Evolutionary conservation across 2,888 invertebrate genomes (phyloP).

Genomic region (Aricia artaxerxes): DNA sequence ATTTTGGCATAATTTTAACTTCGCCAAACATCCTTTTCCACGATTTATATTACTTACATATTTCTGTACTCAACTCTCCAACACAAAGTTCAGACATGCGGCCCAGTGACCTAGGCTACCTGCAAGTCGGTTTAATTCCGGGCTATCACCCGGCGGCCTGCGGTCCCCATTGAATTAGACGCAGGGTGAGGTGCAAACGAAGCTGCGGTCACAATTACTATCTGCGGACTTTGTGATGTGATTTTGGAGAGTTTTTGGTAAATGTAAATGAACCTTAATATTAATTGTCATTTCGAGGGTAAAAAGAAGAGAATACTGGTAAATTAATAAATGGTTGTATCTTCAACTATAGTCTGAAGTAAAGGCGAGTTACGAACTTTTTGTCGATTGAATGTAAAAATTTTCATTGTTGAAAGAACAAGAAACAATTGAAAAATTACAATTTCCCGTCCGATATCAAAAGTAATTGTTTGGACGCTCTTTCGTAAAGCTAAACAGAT

Average conservation of each 20-base stretch:
- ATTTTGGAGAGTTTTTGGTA: background rate
- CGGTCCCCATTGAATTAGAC: conserved; percentile 8
- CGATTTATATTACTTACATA: background rate
- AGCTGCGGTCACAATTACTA: background rate
- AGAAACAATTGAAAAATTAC: background rate
- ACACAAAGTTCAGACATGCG: background rate
- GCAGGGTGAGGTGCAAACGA: conserved; percentile 1
- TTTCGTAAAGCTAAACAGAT: background rate
- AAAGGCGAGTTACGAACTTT: too few relatives aligned
- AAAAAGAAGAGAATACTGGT: background rate
- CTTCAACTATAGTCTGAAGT: too few relatives aligned
- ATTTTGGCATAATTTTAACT: too few relatives aligned
- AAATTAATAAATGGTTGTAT: too few relatives aligned
- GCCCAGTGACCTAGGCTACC: background rate
- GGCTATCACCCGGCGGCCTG: background rate
- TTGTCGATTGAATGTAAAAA: too few relatives aligned
- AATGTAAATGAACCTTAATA: background rate
- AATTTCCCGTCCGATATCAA: background rate
- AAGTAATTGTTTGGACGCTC: background rate
- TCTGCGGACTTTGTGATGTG: background rate
- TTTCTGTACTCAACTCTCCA: background rate
- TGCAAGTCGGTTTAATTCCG: conserved; percentile 12
- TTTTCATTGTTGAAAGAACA: too few relatives aligned
- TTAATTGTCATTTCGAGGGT: background rate
- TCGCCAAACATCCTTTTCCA: too few relatives aligned